phyloP scores from a whole-genome alignment of 2,113 vertebrate species.

The Solenodon paradoxus region DNA sequence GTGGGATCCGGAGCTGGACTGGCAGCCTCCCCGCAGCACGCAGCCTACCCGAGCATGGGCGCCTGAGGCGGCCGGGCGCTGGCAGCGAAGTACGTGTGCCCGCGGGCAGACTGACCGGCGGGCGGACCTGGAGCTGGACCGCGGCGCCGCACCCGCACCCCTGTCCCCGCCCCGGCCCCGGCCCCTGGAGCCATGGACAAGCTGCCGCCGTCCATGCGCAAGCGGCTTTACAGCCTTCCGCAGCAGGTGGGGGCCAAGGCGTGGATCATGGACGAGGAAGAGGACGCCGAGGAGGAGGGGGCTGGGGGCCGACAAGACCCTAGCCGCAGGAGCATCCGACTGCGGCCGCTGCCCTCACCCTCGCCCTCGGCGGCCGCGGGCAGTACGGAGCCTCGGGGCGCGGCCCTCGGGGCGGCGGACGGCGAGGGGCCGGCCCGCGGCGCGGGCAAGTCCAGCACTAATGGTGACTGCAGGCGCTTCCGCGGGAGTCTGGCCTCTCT shows the following conservation, averaged over 20 bases:
- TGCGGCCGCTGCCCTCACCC: constrained; percentile 94
- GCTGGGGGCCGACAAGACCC: constrained; percentile 89
- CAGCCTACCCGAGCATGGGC: constrained; percentile 54
- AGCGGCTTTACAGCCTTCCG: constrained; percentile 98
- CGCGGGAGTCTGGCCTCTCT: constrained; percentile 96
- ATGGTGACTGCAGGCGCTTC: constrained; percentile 97
- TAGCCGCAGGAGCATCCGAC: constrained; percentile 93
- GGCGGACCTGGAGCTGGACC: constrained; percentile 46
- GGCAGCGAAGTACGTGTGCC: constrained; percentile 61
- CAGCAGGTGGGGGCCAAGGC: constrained; percentile 95
- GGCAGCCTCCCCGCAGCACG: constrained; percentile 75
- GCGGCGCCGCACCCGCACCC: constrained; percentile 11
- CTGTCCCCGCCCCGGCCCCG: background rate
- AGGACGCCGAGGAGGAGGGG: constrained; percentile 80
- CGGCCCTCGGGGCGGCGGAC: constrained; percentile 86
- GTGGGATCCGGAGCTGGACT: background rate
- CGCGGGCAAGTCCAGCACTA: constrained; percentile 92
- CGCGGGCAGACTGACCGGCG: constrained; percentile 9
- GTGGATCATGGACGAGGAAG: constrained; percentile 93
- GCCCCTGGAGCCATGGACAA: constrained; percentile 88
- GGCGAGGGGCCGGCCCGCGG: constrained; percentile 87
- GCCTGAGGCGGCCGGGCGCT: constrained; percentile 53
- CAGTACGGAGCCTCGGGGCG: constrained; percentile 81
- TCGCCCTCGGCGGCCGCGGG: constrained; percentile 87
- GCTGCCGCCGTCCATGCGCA: constrained; percentile 97